These are phyloP conservation scores for Saxicola maurus DNA, from an alignment of 2,797 vertebrate genomes.

Conservation along the genomic window DNA sequence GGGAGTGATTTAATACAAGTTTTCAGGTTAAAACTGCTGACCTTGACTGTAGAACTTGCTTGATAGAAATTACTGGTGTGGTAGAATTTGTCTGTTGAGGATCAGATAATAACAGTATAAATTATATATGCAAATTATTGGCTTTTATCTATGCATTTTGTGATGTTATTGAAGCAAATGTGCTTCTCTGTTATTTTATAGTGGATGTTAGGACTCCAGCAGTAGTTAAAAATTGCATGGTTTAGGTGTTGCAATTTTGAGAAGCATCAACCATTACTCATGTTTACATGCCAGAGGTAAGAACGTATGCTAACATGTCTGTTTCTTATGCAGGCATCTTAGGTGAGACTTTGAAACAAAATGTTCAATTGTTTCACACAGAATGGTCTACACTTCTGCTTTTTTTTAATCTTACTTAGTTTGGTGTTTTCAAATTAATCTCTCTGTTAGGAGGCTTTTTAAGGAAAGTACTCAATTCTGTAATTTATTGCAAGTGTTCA, in stretches of 20 bases:
- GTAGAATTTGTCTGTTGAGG: not conserved
- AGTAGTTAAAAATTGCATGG: not conserved
- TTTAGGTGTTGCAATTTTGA: not conserved
- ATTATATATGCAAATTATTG: not conserved
- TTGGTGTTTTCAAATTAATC: not conserved
- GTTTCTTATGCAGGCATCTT: not conserved
- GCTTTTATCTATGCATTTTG: not conserved
- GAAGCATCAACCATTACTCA: accelerated
- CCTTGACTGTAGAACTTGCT: not conserved
- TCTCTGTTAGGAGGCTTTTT: not conserved
- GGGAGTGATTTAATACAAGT: not conserved
- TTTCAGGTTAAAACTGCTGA: not conserved
- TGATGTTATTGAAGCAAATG: not conserved
- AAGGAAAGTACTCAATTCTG: not conserved
- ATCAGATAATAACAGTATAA: not conserved
- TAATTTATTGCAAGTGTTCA: not conserved
- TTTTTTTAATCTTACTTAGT: not conserved
- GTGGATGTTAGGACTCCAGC: not conserved
- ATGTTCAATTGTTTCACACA: not conserved
- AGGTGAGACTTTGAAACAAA: not conserved
- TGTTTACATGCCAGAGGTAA: not conserved
- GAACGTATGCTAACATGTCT: not conserved
- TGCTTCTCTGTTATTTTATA: not conserved
- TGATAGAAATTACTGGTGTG: not conserved
- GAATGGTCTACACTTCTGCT: not conserved